A percentile compares a stretch with the other conserved stretches of the same genome.
Conservation (phyloP, 2,797 vertebrate species). For the Pangasius larnaudii region DNA sequence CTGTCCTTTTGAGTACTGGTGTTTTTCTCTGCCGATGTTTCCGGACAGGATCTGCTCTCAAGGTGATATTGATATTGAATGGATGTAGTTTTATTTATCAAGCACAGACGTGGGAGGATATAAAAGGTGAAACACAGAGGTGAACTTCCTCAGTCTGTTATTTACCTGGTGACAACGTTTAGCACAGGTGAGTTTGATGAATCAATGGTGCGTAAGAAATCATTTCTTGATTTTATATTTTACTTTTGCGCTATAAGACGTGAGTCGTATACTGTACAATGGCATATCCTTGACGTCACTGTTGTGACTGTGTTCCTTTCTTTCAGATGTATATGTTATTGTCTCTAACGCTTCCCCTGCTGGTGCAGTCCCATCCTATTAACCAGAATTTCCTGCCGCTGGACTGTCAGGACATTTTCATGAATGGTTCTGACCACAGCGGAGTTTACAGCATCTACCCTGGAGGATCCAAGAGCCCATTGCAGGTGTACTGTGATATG, state of each 20-base stretch:
- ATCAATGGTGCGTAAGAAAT: background rate
- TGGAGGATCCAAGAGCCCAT: slow-evolving; percentile 61
- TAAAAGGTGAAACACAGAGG: background rate
- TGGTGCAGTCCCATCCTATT: background rate
- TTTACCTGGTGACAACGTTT: background rate
- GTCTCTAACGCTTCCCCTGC: background rate
- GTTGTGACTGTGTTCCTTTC: background rate
- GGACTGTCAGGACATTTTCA: slow-evolving; percentile 72
- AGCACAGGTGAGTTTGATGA: background rate
- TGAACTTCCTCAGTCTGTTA: background rate
- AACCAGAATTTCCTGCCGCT: slow-evolving; percentile 57
- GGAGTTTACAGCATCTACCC: slow-evolving; percentile 77
- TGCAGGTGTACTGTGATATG: slow-evolving; percentile 24
- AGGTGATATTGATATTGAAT: background rate
- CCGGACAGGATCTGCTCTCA: background rate
- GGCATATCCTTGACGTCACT: background rate
- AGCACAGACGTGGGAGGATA: background rate
- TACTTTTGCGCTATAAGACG: background rate
- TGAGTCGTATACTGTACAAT: background rate
- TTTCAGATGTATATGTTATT: background rate
- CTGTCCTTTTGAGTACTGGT: background rate
- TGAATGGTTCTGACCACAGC: slow-evolving; percentile 58
- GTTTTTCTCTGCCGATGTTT: background rate
- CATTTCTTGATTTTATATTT: background rate
- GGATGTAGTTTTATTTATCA: too few species aligned